These are phyloP conservation scores for Apis mellifera DNA, from an alignment of 1,140 invertebrate genomes.

Conservation along the genomic window DNA sequence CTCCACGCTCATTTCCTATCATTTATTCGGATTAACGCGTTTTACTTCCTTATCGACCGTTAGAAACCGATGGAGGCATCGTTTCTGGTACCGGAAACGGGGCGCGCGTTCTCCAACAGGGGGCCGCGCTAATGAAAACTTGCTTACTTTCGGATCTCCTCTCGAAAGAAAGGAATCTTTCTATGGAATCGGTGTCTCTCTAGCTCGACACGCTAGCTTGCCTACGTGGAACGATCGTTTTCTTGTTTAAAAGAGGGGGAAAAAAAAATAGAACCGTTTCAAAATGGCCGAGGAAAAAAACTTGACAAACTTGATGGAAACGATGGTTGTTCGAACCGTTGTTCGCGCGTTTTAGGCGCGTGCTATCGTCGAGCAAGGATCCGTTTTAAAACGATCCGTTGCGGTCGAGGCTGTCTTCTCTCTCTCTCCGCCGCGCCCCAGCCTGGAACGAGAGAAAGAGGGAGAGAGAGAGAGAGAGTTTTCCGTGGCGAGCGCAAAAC, in stretches of 20 bases:
- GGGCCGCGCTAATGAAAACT: background rate
- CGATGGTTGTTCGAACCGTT: conserved; percentile 16
- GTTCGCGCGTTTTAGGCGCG: conserved; percentile 34
- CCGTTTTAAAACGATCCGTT: conserved; percentile 33
- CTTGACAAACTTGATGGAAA: background rate
- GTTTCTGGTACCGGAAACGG: background rate
- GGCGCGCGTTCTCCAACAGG: background rate
- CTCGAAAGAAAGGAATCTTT: conserved; percentile 4
- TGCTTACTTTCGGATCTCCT: background rate
- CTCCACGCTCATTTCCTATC: background rate
- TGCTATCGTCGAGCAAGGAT: background rate
- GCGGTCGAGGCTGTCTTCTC: conserved; percentile 25
- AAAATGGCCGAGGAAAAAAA: background rate
- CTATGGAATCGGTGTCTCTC: conserved; percentile 4
- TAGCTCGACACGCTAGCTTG: conserved; percentile 3
- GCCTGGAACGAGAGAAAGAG: background rate
- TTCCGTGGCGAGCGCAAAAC: conserved; percentile 24
- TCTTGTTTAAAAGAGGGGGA: background rate
- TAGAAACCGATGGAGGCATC: background rate
- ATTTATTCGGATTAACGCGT: background rate
- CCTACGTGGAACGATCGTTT: conserved; percentile 19
- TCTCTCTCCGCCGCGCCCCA: background rate
- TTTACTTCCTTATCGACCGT: background rate
- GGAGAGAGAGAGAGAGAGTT: background rate
- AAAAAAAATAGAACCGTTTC: conserved; percentile 16